phyloP scores from a whole-genome alignment of 2,888 invertebrate species.

The Polyommatus iphigenia region DNA sequence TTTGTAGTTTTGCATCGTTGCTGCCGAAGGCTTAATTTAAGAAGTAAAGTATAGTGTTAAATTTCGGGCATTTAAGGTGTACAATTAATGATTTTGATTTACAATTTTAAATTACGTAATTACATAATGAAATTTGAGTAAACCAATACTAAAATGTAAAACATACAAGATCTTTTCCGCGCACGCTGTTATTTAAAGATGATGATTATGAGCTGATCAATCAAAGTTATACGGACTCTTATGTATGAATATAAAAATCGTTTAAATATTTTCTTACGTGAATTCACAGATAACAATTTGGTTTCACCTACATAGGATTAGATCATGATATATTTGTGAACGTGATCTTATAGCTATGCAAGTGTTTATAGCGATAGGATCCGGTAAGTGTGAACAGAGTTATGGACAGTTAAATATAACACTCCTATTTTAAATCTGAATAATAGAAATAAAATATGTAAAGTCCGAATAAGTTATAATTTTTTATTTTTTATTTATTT shows the following conservation, averaged over 20 bases:
- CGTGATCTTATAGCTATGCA: constrained; percentile 20
- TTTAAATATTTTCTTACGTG: neutral
- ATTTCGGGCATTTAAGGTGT: no score
- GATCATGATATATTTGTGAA: constrained; percentile 28
- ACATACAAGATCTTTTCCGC: no score
- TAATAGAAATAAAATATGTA: neutral
- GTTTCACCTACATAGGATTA: constrained; percentile 28
- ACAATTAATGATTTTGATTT: no score
- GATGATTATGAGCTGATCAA: no score
- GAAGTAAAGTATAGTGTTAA: no score
- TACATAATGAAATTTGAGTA: no score
- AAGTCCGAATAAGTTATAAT: neutral
- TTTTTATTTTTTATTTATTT: no score
- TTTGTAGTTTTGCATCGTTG: no score
- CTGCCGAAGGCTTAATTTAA: no score
- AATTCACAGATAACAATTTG: constrained; percentile 5
- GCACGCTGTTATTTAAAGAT: no score
- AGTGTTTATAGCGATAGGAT: constrained; percentile 14
- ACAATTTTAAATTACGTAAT: no score
- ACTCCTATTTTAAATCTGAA: neutral
- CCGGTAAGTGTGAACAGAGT: constrained; percentile 15
- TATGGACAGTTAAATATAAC: neutral
- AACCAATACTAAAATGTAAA: no score
- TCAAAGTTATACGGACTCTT: neutral
- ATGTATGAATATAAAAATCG: neutral